These are phyloP conservation scores for Mesocentrotus franciscanus DNA, from an alignment of 53 echinoderm and acorn worm species.

Conservation along the genomic window DNA sequence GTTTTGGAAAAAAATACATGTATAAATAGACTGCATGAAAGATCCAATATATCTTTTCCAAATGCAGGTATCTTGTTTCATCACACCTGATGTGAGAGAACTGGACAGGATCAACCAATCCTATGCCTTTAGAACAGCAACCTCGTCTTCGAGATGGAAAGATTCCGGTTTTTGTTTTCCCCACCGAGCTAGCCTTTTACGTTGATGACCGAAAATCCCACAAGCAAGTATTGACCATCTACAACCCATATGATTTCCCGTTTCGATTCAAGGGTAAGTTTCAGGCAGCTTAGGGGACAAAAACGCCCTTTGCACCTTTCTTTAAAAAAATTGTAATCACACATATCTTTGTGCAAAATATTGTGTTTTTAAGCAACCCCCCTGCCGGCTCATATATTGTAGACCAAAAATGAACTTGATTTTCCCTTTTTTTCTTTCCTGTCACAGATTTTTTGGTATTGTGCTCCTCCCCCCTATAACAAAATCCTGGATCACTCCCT, in stretches of 20 bases:
- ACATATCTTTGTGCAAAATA: too few relatives aligned
- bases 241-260: conserved; percentile 97
- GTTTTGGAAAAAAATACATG: too few relatives aligned
- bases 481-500: too few relatives aligned
- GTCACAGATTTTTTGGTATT: too few relatives aligned
- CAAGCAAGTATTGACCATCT: conserved; percentile 92
- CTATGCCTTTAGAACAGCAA: conserved; percentile 93
- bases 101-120: background rate
- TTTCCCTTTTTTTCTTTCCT: too few relatives aligned
- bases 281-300: background rate
- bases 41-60: background rate
- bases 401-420: too few relatives aligned
- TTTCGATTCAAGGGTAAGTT: conserved; percentile 93
- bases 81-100: conserved; percentile 3
- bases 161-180: conserved; percentile 96
- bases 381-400: too few relatives aligned
- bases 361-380: too few relatives aligned
- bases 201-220: conserved; percentile 91
- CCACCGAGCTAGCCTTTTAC: conserved; percentile 90
- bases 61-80: background rate
- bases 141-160: conserved; percentile 90
- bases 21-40: background rate
- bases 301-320: background rate
- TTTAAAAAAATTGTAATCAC: background rate
- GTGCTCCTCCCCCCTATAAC: too few relatives aligned